Evolutionary conservation across 2,888 invertebrate species (phyloP), one percentile per base, ranked within the genome.

Genomic region (Pyrochroa serraticornis): DNA sequence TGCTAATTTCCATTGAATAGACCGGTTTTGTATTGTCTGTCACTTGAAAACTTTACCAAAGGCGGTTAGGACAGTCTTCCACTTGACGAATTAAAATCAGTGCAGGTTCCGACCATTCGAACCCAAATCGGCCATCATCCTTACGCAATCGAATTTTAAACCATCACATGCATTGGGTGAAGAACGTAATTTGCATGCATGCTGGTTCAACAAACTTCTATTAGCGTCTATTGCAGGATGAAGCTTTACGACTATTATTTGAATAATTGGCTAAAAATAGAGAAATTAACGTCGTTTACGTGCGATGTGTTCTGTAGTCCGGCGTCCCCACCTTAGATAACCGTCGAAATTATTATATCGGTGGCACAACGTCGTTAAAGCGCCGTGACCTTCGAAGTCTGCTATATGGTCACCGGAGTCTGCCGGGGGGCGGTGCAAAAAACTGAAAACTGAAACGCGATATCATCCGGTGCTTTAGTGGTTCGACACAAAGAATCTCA

Each of bases 191-290:
- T 35, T 45, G 45, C 45, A 45, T 45, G 10, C 30, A 22, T 22
- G 22, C 31, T 43, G 42, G 42, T 43, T 46, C 36, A 46, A 46
- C 36, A 46, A 36, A 35, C 46, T 36, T 36, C 36, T 36, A 14
- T 22, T 36, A 36, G 14, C 46, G 14, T 36, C 36, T 36, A 14
- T 22, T 36, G 36, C 34, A 45, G 35, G 41, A 41, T 45, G 35
- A 45, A 45, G 46, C 22, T 46, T 46, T 36, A 36, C 36, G 46
- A 34, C 35, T 30, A 12, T 22, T 22, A 22, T 46, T 46, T 12
- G 36, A 46, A 35, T 35, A 35, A 33, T 45, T 34, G 8, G 44
- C 44, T 45, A 46, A 46, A 36, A 45, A 45, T 45, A 45, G 34
- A 41, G 30, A 12, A 41, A 22, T n/a, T 2, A 35, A 35, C 36